These are phyloP conservation scores for Cryptotermes secundus DNA, from an alignment of 1,140 invertebrate genomes.

Conservation along the genomic window DNA sequence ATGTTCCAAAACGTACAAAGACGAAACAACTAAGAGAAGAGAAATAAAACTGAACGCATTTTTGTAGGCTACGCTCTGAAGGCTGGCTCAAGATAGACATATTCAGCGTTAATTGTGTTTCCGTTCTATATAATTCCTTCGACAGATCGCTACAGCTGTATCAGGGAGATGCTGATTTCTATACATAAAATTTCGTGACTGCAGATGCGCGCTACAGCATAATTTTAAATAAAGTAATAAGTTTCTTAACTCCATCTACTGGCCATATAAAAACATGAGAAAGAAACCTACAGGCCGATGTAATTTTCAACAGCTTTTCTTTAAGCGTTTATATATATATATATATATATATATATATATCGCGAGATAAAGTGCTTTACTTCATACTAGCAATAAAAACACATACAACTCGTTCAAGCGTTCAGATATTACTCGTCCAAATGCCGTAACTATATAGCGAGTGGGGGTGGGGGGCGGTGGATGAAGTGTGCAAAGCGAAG, in stretches of 20 bases:
- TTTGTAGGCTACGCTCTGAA: not conserved
- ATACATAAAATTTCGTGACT: not conserved
- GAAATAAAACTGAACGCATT: not conserved
- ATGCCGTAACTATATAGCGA: not conserved
- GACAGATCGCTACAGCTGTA: not conserved
- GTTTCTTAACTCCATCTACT: not conserved
- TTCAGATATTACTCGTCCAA: not conserved
- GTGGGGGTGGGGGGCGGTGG: too few relatives aligned
- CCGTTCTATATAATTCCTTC: too few relatives aligned
- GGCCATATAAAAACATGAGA: not conserved
- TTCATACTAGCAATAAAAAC: not conserved
- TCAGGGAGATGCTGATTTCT: not conserved
- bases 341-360: too few relatives aligned
- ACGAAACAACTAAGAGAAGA: too few relatives aligned
- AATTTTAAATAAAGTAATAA: not conserved
- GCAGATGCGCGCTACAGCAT: not conserved
- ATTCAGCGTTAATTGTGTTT: too few relatives aligned
- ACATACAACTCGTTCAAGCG: not conserved
- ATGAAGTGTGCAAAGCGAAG: not conserved
- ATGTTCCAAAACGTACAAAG: not conserved
- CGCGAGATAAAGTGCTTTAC: not conserved
- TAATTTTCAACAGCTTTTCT: not conserved
- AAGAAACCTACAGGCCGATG: not conserved
- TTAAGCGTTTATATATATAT: not conserved
- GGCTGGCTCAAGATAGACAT: not conserved